Base-by-base conservation (phyloP, 64 coral and sea anemone species). In the Montipora sp. region DNA sequence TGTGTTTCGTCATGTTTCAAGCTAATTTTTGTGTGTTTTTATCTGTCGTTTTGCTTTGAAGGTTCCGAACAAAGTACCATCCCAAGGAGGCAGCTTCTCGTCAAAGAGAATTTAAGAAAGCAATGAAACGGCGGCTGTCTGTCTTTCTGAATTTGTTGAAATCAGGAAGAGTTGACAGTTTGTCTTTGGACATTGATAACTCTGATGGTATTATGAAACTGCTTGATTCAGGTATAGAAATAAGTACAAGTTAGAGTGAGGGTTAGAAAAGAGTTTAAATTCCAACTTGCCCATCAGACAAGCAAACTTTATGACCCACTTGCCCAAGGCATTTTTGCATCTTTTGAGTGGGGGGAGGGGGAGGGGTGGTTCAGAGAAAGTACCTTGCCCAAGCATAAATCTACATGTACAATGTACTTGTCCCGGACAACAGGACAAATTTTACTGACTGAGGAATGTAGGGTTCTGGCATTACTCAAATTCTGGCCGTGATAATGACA, bases 1-100 rank as follows among this genome's bases (percentile, higher is more conserved):
- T 20, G 16, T 85, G 48, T 85, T 1, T 45, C n/a, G n/a, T 50
- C 6, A 18, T 27, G 65, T 65, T 83, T n/a, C 19, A n/a, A 47
- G 27, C 44, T 73, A 75, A 59, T 4, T 21, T 36, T 36, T 36
- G 36, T 36, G 36, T 36, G 36, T 36, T 36, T 36, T 36, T 36
- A 36, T 36, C 36, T 63, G 15, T 75, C 78, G 45, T 27, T 0
- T 50, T 50, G 68, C 49, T 22, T 13, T 94, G 7, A 79, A 99
- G 98, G 98, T 99, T 96, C 48, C 85, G 84, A 69, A 93, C 69
- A 61, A 99, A 94, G 44, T 99, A 96, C 84, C 94, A 99, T 27
- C 98, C 98, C 11, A 87, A 86, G 16, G 98, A 99, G 44, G 83
- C 94, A 61, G 88, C 92, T 15, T 10, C 79, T 4, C 73, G 89